A percentile compares a stretch with the other conserved stretches of the same genome.
Evolutionary conservation across 2,797 vertebrate species (phyloP).

Genomic region (Tokudaia tokunoshimensis): DNA sequence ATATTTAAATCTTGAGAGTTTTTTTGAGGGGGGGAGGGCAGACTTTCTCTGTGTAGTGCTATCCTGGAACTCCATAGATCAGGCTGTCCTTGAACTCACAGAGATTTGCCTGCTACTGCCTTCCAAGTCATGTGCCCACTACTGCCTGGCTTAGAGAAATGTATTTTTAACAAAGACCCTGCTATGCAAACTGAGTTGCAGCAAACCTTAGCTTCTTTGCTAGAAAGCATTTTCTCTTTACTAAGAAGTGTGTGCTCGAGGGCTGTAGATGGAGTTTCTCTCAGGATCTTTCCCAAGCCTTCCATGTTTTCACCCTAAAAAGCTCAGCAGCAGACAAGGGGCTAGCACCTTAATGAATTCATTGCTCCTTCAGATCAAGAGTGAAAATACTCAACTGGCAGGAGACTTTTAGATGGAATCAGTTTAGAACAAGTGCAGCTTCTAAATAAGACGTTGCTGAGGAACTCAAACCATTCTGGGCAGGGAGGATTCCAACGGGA

Average conservation of each 20-base stretch:
- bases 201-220: neutral
- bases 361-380: neutral
- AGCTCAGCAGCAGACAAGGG: neutral
- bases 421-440: neutral
- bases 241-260: neutral
- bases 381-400: constrained; percentile 15
- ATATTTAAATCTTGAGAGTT: neutral
- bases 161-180: neutral
- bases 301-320: fast-evolving
- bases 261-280: neutral
- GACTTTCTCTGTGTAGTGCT: neutral
- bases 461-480: constrained; percentile 15
- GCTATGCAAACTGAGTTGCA: neutral
- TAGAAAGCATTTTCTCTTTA: neutral
- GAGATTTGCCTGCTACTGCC: neutral
- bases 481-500: neutral
- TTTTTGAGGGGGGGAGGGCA: neutral
- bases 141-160: neutral
- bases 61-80: no score
- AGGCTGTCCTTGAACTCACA: neutral
- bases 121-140: neutral
- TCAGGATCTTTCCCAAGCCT: neutral
- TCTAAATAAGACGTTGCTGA: constrained; percentile 21
- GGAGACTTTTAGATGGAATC: neutral
- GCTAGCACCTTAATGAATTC: neutral